A percentile compares a stretch with the other conserved stretches of the same genome.
phyloP scores from a whole-genome alignment of 1,140 invertebrate genomes.

The Diabrotica virgifera region DNA sequence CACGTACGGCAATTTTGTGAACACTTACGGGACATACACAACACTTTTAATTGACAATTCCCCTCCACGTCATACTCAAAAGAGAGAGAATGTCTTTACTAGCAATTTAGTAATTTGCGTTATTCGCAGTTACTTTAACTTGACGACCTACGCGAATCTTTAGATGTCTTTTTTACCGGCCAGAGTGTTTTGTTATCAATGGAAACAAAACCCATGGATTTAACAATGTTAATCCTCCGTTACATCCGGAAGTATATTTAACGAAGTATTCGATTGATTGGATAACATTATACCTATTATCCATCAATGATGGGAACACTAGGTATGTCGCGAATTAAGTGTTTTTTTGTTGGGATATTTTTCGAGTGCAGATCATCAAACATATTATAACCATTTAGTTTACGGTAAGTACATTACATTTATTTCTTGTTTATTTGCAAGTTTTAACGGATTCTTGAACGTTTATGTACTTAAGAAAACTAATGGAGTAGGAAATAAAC shows the following conservation, averaged over 20 bases:
- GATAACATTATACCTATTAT: background rate
- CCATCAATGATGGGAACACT: background rate
- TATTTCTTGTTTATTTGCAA: background rate
- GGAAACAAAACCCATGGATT: background rate
- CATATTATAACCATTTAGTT: no score
- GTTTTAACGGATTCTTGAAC: background rate
- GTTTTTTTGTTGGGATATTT: slow-evolving; percentile 4
- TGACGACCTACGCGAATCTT: slow-evolving; percentile 6
- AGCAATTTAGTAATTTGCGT: slow-evolving; percentile 36
- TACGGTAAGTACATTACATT: background rate
- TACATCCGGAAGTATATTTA: background rate
- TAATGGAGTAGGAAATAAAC: no score
- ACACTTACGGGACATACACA: background rate
- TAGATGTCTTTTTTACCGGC: background rate
- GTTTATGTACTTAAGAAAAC: no score
- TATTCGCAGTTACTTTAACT: slow-evolving; percentile 29
- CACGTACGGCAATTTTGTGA: background rate
- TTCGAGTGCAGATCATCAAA: background rate
- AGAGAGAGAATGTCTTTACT: slow-evolving; percentile 29
- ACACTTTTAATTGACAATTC: slow-evolving; percentile 5
- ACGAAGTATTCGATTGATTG: background rate
- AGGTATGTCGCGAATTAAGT: slow-evolving; percentile 3
- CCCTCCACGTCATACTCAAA: slow-evolving; percentile 18
- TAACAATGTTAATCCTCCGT: background rate
- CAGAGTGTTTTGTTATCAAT: background rate